A percentile compares a stretch with the other conserved stretches of the same genome.
These are phyloP conservation scores for Trichomalopsis sarcophagae DNA, from an alignment of 1,140 invertebrate genomes.

Conservation along the genomic window DNA sequence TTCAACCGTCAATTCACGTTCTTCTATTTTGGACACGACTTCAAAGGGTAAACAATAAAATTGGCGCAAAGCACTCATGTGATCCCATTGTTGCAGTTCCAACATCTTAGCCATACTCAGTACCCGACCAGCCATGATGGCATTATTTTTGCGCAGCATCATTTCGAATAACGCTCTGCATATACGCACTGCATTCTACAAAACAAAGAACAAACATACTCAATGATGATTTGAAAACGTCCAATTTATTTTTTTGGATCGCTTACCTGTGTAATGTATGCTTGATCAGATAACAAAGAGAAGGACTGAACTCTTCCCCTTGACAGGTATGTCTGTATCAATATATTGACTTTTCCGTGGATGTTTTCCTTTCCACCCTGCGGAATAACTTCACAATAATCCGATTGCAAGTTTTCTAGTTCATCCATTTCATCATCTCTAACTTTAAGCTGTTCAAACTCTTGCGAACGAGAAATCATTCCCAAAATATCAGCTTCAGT, in stretches of 20 bases:
- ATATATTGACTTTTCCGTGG: slow-evolving; percentile 97
- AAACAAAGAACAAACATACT: slow-evolving; percentile 39
- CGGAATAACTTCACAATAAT: slow-evolving; percentile 85
- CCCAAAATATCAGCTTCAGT: slow-evolving; percentile 89
- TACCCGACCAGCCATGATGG: slow-evolving; percentile 89
- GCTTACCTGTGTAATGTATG: slow-evolving; percentile 92
- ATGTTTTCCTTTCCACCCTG: slow-evolving; percentile 91
- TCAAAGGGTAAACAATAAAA: slow-evolving; percentile 87
- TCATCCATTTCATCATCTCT: slow-evolving; percentile 96
- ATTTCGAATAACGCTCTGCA: slow-evolving; percentile 96
- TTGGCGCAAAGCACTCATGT: slow-evolving; percentile 90
- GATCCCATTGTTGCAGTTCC: slow-evolving; percentile 92
- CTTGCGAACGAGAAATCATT: slow-evolving; percentile 93
- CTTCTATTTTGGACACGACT: slow-evolving; percentile 89
- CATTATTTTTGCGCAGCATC: slow-evolving; percentile 90
- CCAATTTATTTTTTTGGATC: background rate
- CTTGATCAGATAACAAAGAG: slow-evolving; percentile 94
- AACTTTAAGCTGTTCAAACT: slow-evolving; percentile 97
- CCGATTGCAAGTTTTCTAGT: slow-evolving; percentile 83
- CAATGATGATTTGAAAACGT: background rate
- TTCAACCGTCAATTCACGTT: slow-evolving; percentile 83
- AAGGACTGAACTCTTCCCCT: slow-evolving; percentile 87
- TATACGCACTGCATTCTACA: slow-evolving; percentile 92
- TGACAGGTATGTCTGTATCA: slow-evolving; percentile 94
- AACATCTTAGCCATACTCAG: slow-evolving; percentile 92